phyloP scores from a whole-genome alignment of 2,113 vertebrate genomes.

The Clarias magur region DNA sequence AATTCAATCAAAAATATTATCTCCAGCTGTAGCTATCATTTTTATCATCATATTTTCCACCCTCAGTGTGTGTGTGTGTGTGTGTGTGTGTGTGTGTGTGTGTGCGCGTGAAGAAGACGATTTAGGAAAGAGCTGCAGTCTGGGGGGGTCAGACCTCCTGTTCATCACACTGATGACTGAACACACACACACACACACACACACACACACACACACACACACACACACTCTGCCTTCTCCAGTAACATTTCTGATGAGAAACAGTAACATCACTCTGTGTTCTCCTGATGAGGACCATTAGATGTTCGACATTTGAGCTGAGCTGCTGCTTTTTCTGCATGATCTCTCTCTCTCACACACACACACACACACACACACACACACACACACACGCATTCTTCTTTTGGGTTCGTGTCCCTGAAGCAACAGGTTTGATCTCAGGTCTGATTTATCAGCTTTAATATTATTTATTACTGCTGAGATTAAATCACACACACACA shows the following conservation, averaged over 20 bases:
- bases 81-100: too few species aligned
- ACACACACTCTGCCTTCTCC: background rate
- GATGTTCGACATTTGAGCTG: background rate
- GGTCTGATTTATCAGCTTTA: constrained; percentile 27
- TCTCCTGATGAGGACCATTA: background rate
- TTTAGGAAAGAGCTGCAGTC: background rate
- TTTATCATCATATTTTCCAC: too few species aligned
- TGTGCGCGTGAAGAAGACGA: background rate
- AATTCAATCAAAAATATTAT: background rate
- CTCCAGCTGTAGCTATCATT: too few species aligned
- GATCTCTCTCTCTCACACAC: background rate
- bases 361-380: background rate
- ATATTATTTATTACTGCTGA: background rate
- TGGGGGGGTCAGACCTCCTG: too few species aligned
- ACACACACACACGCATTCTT: background rate
- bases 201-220: background rate
- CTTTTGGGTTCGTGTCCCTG: constrained; percentile 32
- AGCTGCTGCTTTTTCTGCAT: background rate
- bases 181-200: background rate
- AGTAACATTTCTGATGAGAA: background rate
- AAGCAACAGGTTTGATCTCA: constrained; percentile 70
- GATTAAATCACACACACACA: background rate
- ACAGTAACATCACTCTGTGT: background rate
- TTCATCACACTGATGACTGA: background rate
- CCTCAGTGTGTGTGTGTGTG: too few species aligned